A percentile compares a stretch with the other conserved stretches of the same genome.
These are phyloP conservation scores for Eptatretus atami DNA, from an alignment of 2,797 vertebrate species.

Conservation along the genomic window DNA sequence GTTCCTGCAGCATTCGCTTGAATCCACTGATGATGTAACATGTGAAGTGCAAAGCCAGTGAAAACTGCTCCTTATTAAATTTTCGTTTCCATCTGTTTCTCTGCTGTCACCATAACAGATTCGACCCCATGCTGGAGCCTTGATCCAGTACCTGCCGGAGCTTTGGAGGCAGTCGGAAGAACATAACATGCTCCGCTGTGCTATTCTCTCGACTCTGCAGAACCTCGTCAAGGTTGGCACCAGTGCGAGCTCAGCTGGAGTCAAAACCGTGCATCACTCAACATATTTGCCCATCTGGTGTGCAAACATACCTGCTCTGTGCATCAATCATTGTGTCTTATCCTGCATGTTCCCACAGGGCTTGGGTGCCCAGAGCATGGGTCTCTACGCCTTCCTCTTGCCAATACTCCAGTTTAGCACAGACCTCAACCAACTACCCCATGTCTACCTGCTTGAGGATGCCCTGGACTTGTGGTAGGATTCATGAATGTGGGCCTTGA, in stretches of 20 bases:
- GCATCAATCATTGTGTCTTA: not conserved
- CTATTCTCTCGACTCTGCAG: conserved; percentile 64
- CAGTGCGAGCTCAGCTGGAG: too few relatives aligned
- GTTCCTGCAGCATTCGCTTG: too few relatives aligned
- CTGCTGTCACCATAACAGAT: conserved; percentile 20
- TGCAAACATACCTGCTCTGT: not conserved
- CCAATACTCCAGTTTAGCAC: conserved; percentile 92
- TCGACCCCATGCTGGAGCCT: conserved; percentile 45
- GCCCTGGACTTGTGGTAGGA: conserved; percentile 78
- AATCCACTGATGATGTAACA: too few relatives aligned
- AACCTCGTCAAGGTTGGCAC: conserved; percentile 54
- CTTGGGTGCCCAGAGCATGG: conserved; percentile 65
- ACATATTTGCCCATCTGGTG: not conserved
- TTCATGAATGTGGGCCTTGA: conserved; percentile 7
- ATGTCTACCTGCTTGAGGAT: conserved; percentile 87
- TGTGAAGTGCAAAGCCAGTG: too few relatives aligned
- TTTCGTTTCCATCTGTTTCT: not conserved
- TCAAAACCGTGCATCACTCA: too few relatives aligned
- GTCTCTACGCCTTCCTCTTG: conserved; percentile 74
- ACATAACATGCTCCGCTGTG: conserved; percentile 90
- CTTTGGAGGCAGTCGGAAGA: conserved; percentile 97
- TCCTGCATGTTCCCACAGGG: conserved; percentile 19
- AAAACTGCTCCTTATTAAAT: too few relatives aligned
- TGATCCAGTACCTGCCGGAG: conserved; percentile 74
- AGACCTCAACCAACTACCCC: conserved; percentile 69